Percentiles rank a stretch among this genome's conserved stretches.
Evolutionary conservation across 2,797 vertebrate genomes (phyloP).

Genomic region (Lepus townsendii): DNA sequence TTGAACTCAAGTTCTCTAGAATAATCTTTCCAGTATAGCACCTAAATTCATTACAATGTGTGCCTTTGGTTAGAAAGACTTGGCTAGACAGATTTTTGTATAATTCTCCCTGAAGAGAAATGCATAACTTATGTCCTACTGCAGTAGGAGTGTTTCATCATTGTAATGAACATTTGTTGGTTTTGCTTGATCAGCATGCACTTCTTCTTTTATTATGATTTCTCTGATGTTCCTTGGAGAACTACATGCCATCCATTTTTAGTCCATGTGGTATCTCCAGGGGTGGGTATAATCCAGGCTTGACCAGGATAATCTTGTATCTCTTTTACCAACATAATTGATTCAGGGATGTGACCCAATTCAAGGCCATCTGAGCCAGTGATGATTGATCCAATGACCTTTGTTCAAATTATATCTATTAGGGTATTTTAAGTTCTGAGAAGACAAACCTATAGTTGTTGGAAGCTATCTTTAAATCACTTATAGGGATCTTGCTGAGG

Average conservation of each 20-base stretch:
- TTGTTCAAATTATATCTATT: conserved; percentile 2
- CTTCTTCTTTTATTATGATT: neutral
- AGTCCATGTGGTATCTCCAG: neutral
- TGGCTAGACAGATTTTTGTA: neutral
- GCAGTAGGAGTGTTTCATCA: neutral
- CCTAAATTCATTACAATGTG: neutral
- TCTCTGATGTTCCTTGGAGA: neutral
- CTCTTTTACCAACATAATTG: neutral
- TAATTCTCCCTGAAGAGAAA: neutral
- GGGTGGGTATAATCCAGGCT: neutral
- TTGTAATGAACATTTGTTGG: neutral
- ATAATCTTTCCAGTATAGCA: neutral
- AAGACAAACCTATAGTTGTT: neutral
- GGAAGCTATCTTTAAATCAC: conserved; percentile 31
- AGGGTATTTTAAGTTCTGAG: neutral
- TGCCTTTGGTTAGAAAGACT: neutral
- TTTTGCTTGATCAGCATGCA: neutral
- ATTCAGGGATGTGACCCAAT: neutral
- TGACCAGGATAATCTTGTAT: neutral
- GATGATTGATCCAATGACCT: neutral
- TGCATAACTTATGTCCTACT: neutral
- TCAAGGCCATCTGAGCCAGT: neutral
- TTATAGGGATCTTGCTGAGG: neutral
- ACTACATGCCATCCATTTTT: neutral
- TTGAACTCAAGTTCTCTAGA: neutral